Evolutionary conservation across 2,113 vertebrate genomes (phyloP).

Genomic region (Rhinoderma darwinii): DNA sequence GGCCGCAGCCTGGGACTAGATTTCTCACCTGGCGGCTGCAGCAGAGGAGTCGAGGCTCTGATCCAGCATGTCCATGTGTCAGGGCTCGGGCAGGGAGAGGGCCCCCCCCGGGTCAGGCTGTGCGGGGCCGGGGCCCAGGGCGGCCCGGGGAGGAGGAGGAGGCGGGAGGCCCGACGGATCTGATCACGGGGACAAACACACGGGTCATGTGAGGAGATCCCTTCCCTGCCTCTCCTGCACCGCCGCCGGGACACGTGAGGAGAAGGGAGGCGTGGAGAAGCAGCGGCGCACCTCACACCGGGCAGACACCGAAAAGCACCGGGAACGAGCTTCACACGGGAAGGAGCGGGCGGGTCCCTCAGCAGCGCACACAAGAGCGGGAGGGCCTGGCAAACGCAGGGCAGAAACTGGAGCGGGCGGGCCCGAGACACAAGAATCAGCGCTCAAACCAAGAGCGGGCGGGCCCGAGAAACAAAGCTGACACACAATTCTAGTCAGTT

Average conservation of each 20-base stretch:
- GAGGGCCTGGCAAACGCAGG: background rate
- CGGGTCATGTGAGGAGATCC: slow-evolving; percentile 90
- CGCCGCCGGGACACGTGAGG: slow-evolving; percentile 76
- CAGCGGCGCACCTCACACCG: background rate
- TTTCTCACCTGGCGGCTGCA: slow-evolving; percentile 84
- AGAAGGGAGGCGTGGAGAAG: slow-evolving; percentile 63
- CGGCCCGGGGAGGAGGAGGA: slow-evolving; percentile 65
- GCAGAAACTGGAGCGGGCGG: background rate
- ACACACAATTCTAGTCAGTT: background rate
- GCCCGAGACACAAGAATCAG: no score
- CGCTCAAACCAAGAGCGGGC: background rate
- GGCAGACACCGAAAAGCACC: background rate
- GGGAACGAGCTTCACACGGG: background rate
- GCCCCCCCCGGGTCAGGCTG: slow-evolving; percentile 49
- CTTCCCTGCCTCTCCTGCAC: slow-evolving; percentile 61
- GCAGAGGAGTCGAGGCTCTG: slow-evolving; percentile 79
- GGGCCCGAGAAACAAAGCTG: slow-evolving; percentile 10
- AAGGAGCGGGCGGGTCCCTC: background rate
- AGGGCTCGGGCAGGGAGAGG: slow-evolving; percentile 2
- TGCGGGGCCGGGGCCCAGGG: slow-evolving; percentile 59
- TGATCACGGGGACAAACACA: slow-evolving; percentile 96
- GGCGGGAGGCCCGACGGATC: slow-evolving; percentile 65
- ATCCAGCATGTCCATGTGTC: slow-evolving; percentile 84
- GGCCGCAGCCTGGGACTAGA: slow-evolving; percentile 39
- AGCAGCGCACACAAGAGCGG: background rate